Percentiles rank a stretch among this genome's conserved stretches.
phyloP scores from a whole-genome alignment of 2,888 invertebrate species.

The Clivina fossor region DNA sequence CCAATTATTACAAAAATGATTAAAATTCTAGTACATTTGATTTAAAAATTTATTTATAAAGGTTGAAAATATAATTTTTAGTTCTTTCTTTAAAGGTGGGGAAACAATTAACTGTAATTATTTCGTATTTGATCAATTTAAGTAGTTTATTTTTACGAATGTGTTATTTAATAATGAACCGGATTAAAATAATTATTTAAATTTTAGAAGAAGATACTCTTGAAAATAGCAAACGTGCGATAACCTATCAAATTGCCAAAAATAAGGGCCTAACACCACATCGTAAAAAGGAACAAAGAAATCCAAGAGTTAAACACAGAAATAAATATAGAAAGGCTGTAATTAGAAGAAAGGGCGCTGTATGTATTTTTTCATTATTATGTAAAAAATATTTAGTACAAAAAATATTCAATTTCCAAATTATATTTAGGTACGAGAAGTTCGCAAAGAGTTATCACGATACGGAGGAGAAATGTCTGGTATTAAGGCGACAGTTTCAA shows the following conservation, averaged over 20 bases:
- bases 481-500: conserved; percentile 85
- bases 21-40: no score
- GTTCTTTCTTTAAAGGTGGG: no score
- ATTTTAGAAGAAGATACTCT: conserved; percentile 2
- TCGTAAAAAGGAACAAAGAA: conserved; percentile 88
- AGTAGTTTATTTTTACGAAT: no score
- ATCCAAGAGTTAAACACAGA: conserved; percentile 94
- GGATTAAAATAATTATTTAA: conserved; percentile 1
- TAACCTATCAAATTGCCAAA: conserved; percentile 92
- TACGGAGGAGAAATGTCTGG: conserved; percentile 95
- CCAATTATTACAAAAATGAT: no score
- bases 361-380: conserved; percentile 52
- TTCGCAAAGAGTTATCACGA: conserved; percentile 74
- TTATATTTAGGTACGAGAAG: conserved; percentile 67
- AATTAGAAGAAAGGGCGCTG: conserved; percentile 90
- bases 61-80: no score
- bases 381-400: neutral
- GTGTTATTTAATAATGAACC: no score
- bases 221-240: conserved; percentile 69
- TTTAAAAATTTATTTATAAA: no score
- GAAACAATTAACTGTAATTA: no score
- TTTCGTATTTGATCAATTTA: no score
- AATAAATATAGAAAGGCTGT: conserved; percentile 90
- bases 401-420: conserved; percentile 20
- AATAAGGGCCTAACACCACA: conserved; percentile 92